These are phyloP conservation scores for Cheumatopsyche charites DNA, from an alignment of 1,140 invertebrate species.

Conservation along the genomic window DNA sequence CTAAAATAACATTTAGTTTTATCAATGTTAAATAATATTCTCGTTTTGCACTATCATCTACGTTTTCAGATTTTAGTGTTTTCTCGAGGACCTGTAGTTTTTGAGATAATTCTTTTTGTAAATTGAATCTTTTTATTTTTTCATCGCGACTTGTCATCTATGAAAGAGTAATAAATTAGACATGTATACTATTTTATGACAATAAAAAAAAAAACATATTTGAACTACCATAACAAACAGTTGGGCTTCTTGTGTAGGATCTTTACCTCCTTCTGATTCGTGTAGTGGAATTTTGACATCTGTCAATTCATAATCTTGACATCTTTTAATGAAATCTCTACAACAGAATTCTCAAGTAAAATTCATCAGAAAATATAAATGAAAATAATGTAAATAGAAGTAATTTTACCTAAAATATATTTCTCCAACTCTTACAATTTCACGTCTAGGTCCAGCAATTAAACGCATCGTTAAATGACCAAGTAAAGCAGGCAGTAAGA, in stretches of 20 bases:
- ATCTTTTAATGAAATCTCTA: slow-evolving; percentile 80
- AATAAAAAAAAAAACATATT: no score
- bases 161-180: slow-evolving; percentile 38
- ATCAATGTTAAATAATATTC: slow-evolving; percentile 84
- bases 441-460: slow-evolving; percentile 66
- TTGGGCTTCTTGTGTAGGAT: slow-evolving; percentile 52
- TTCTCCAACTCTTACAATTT: slow-evolving; percentile 75
- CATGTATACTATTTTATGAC: no score
- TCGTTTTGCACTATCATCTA: slow-evolving; percentile 81
- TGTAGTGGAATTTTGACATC: slow-evolving; percentile 63
- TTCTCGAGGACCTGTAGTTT: slow-evolving; percentile 70
- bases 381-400: neutral
- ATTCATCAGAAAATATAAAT: neutral
- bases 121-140: slow-evolving; percentile 79
- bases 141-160: slow-evolving; percentile 57
- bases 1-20: slow-evolving; percentile 74
- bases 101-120: slow-evolving; percentile 79
- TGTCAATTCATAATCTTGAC: slow-evolving; percentile 78
- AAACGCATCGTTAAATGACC: slow-evolving; percentile 76
- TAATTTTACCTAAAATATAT: slow-evolving; percentile 73
- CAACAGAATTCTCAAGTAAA: slow-evolving; percentile 32
- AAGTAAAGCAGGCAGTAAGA: slow-evolving; percentile 82
- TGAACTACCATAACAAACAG: slow-evolving; percentile 56
- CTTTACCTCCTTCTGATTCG: slow-evolving; percentile 51
- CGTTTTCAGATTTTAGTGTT: slow-evolving; percentile 66